phyloP scores from a whole-genome alignment of 2,888 invertebrate species.

The Nipponacmea schrenckii region DNA sequence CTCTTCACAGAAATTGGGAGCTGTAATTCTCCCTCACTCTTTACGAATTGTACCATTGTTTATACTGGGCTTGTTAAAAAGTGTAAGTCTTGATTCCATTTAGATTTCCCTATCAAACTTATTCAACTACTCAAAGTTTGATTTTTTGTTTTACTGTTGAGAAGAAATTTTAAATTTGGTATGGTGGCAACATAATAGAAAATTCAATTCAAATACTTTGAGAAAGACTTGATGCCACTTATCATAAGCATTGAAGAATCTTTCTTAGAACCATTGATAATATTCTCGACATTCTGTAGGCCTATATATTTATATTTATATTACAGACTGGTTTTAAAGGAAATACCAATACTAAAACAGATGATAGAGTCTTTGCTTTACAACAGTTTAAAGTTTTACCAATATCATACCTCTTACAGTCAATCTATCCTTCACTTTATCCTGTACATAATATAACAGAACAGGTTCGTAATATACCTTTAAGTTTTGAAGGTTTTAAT shows the following conservation, averaged over 20 bases:
- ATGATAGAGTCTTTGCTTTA: constrained; percentile 94
- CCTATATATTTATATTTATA: background rate
- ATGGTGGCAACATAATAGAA: no score
- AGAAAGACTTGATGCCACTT: no score
- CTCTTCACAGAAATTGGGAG: constrained; percentile 69
- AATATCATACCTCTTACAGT: constrained; percentile 81
- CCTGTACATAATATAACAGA: constrained; percentile 81
- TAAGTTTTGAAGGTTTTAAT: background rate
- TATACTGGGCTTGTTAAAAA: constrained; percentile 88
- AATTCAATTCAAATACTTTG: no score
- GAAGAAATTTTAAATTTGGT: no score
- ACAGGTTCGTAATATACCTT: constrained; percentile 58
- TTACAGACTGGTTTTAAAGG: constrained; percentile 86
- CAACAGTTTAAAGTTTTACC: constrained; percentile 91
- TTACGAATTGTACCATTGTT: constrained; percentile 88
- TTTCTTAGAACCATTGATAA: no score
- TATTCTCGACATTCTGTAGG: no score
- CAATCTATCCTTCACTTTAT: constrained; percentile 92
- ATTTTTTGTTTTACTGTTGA: no score
- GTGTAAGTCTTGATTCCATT: constrained; percentile 72
- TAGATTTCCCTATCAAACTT: no score
- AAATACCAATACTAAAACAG: constrained; percentile 87
- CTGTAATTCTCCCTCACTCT: constrained; percentile 81
- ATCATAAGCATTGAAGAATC: no score
- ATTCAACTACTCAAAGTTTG: no score